Evolutionary conservation across 2,888 invertebrate genomes (phyloP).

Genomic region (Spisula subtruncata): DNA sequence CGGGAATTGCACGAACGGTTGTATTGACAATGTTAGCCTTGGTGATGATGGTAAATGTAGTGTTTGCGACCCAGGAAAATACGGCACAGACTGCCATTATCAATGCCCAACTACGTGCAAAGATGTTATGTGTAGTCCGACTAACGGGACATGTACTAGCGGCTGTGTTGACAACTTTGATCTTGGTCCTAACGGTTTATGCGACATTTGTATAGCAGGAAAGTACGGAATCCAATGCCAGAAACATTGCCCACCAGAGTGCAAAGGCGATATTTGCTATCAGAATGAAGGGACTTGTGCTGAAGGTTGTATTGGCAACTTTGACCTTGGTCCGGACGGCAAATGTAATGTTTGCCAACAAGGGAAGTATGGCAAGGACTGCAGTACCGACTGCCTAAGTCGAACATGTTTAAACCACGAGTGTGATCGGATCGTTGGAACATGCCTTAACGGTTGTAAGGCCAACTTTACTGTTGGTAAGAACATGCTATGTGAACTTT

Average conservation of each 20-base stretch:
- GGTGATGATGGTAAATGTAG: neutral
- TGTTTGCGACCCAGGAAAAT: neutral
- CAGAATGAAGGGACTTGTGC: neutral
- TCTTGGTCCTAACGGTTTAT: too few relatives aligned
- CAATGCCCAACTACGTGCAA: neutral
- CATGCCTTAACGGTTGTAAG: neutral
- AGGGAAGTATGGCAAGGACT: neutral
- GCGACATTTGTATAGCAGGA: too few relatives aligned
- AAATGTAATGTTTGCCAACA: neutral
- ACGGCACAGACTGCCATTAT: neutral
- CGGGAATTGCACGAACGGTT: too few relatives aligned
- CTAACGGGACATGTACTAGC: too few relatives aligned
- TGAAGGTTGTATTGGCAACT: neutral
- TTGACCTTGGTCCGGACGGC: neutral
- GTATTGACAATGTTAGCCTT: neutral
- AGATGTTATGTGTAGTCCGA: too few relatives aligned
- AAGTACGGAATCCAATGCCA: neutral
- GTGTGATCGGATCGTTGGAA: neutral
- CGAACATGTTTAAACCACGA: neutral
- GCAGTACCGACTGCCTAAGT: neutral
- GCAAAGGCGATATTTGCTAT: neutral
- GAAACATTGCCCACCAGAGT: neutral
- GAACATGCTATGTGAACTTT: neutral
- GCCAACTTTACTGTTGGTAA: neutral
- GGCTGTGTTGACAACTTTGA: too few relatives aligned